Base-by-base conservation (phyloP, 2,113 vertebrate genomes). In the Malurus cyaneus region DNA sequence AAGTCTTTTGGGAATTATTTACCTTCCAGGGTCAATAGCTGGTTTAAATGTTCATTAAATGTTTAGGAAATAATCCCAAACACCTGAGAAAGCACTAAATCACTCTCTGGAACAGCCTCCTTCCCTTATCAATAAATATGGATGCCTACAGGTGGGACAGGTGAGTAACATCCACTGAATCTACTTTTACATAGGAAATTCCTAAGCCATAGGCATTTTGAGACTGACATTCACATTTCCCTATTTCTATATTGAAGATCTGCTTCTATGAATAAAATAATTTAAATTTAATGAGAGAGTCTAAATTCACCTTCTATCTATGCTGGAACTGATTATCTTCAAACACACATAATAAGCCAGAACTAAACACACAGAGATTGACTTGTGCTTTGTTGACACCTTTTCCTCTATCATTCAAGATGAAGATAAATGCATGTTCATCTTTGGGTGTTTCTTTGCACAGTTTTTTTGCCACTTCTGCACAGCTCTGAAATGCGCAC, bases 241-340 rank as follows among this genome's bases (percentile, higher is more conserved):
- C 39, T 36, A 39, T 34, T 56, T 62, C 29, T 74, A 17, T 44
- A 73, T 0, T 70, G 46, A 93, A 93, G 69, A 76, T 49, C 69
- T 5, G 60, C 19, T 53, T 86, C 81, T 66, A 65, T 26, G 17
- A 86, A 78, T 78, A 83, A 74, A 86, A 77, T 28, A 52, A 73
- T 79, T 78, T 39, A 49, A 60, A 64, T 29, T 88, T 91, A 89
- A 89, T 69, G 36, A 94, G n/a, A n/a, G 36, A 60, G 21, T 29
- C 32, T 57, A 80, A 79, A 79, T 87, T 78, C 32, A 59, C 41
- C 31, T 64, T 70, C 67, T 39, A 10, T 70, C 80, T 80, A 34
- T n/a, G 31, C 83, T 86, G 74, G 71, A 92, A 82, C 56, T 77
- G 50, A 60, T 93, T 65, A 87, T 85, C 88, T 94, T 90, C 62